Base-by-base conservation (phyloP, 2,888 invertebrate genomes). In the Morpho achilles region DNA sequence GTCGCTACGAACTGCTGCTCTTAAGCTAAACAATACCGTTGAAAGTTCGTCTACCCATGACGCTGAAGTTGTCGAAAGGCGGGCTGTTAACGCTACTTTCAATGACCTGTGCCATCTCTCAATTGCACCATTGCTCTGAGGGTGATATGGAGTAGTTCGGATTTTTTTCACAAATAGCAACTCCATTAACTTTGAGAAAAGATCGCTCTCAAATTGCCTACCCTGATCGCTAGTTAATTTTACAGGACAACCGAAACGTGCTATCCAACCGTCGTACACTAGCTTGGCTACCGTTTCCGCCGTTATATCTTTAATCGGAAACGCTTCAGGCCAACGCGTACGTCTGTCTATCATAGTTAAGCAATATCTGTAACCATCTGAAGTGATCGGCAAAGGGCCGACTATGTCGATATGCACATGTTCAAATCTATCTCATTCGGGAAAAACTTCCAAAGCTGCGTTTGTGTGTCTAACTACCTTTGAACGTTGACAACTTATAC, bases 131-230 rank as follows among this genome's bases (percentile, higher is more conserved):
- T 71, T 71, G 9, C 62, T 56, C 42, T 67, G 64, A 0, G 69
- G 67, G 42, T 70, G 70, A 43, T 66, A 70, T 1, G 68, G 51
- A 0, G 67, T 67, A 1, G 65, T 69, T 9, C 67, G 55, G 2
- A 56, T 40, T 42, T 61, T 66, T 8, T 65, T 10, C 3, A 67
- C 51, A 2, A 66, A 67, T 54, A 68, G 42, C 7, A 59, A 45
- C 43, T 49, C 58, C 59, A 65, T 43, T 9, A 67, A 48, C 8
- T 77, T 56, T 0, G 68, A 69, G 57, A 69, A 61, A 46, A 77
- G 74, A 4, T 68, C 66, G 2, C 76, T 77, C 32, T 78, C 69
- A 42, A 68, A 68, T 44, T 67, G 67, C 0, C 65, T 55, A 3
- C 65, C 64, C 43, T 62, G 58, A n/a, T n/a, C n/a, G 43, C 60